A percentile compares a stretch with the other conserved stretches of the same genome.
phyloP scores from a whole-genome alignment of 92 coral and sea anemone genomes.

The Ricordea florida region DNA sequence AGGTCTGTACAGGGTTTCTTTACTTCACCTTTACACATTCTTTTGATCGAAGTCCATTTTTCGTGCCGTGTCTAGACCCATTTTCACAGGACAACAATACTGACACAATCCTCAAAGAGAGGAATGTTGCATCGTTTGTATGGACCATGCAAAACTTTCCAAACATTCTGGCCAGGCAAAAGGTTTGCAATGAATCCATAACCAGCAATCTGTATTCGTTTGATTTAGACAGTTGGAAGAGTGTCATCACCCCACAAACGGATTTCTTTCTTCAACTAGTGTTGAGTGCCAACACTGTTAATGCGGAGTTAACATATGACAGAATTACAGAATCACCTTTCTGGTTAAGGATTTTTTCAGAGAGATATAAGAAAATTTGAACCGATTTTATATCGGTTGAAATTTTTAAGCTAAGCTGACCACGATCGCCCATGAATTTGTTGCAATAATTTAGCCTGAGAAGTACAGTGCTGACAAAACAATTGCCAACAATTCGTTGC shows the following conservation, averaged over 20 bases:
- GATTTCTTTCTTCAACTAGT: not conserved
- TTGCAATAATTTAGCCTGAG: too few relatives aligned
- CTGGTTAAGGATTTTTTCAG: not conserved
- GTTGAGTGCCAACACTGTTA: not conserved
- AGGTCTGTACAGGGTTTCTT: too few relatives aligned
- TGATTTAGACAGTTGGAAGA: not conserved
- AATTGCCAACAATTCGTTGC: too few relatives aligned
- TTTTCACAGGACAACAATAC: too few relatives aligned
- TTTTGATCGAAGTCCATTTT: too few relatives aligned
- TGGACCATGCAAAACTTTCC: not conserved
- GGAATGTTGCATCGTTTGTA: not conserved
- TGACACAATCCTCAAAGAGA: not conserved
- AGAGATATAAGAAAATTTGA: not conserved
- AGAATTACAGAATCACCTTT: not conserved
- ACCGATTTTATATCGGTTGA: not conserved
- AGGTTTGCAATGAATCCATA: not conserved
- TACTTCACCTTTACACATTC: too few relatives aligned
- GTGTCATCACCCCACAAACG: not conserved
- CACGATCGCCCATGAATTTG: not conserved
- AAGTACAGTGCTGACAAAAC: too few relatives aligned
- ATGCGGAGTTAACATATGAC: not conserved
- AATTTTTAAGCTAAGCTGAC: not conserved
- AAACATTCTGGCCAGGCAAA: not conserved
- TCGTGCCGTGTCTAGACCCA: too few relatives aligned
- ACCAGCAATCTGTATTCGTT: not conserved